These are phyloP conservation scores for Rhagonycha lutea DNA, from an alignment of 2,888 invertebrate genomes.

Conservation along the genomic window DNA sequence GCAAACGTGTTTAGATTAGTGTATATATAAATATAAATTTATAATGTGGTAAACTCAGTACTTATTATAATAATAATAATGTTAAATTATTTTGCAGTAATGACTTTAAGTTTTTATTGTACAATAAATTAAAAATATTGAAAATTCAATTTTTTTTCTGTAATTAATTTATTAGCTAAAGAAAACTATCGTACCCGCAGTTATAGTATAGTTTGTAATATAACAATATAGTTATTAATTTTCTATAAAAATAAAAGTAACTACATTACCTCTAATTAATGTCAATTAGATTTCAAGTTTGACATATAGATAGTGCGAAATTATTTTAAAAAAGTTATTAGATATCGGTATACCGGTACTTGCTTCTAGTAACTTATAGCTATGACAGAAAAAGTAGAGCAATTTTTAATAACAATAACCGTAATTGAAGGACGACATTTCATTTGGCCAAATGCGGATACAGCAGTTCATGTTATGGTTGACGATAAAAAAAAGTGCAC, in stretches of 20 bases:
- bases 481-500: slow-evolving; percentile 67
- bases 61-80: background rate
- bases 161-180: too few species aligned
- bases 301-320: background rate
- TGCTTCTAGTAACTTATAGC: background rate
- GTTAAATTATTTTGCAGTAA: too few species aligned
- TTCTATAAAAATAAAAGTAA: slow-evolving; percentile 14
- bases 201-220: too few species aligned
- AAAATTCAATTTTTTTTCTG: too few species aligned
- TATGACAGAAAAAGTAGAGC: slow-evolving; percentile 42
- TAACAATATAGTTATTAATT: background rate
- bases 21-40: background rate
- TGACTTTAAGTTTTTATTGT: too few species aligned
- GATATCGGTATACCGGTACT: background rate
- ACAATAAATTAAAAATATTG: too few species aligned
- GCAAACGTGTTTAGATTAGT: background rate
- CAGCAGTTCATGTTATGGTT: slow-evolving; percentile 66
- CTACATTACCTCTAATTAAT: background rate
- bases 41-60: background rate
- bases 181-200: too few species aligned
- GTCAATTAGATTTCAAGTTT: background rate
- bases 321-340: background rate
- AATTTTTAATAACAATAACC: slow-evolving; percentile 66
- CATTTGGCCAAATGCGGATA: slow-evolving; percentile 58
- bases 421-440: slow-evolving; percentile 69